phyloP scores from a whole-genome alignment of 2,888 invertebrate genomes.

The Sinhomidia bicolor region DNA sequence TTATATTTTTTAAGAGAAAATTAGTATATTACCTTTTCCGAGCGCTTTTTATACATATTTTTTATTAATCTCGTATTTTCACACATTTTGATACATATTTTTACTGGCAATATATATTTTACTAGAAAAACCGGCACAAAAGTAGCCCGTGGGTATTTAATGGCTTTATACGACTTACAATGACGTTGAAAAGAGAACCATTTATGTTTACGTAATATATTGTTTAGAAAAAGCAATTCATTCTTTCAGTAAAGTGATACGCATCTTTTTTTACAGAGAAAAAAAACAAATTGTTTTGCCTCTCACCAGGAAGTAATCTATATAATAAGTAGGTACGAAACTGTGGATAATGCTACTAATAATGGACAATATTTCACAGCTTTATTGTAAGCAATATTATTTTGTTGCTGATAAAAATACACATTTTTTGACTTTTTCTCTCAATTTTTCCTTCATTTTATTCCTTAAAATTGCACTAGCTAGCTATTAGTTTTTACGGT shows the following conservation, averaged over 20 bases:
- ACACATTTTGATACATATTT: slow-evolving; percentile 53
- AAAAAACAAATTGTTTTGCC: slow-evolving; percentile 68
- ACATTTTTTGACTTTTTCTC: slow-evolving; percentile 25
- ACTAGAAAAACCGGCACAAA: neutral
- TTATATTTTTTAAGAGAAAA: slow-evolving; percentile 38
- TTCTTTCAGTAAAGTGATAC: slow-evolving; percentile 23
- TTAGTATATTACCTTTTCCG: slow-evolving; percentile 32
- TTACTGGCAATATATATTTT: neutral
- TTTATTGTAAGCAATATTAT: slow-evolving; percentile 32
- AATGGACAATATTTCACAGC: slow-evolving; percentile 56
- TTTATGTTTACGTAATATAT: slow-evolving; percentile 1
- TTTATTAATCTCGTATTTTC: slow-evolving; percentile 60
- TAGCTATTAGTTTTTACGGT: neutral
- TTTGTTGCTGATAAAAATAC: slow-evolving; percentile 27
- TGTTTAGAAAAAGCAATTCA: slow-evolving; percentile 63
- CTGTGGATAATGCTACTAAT: slow-evolving; percentile 47
- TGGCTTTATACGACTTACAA: slow-evolving; percentile 14
- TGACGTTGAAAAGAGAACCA: neutral
- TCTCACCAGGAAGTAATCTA: slow-evolving; percentile 70
- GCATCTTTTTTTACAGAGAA: slow-evolving; percentile 48
- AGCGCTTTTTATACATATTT: neutral
- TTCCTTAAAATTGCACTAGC: neutral
- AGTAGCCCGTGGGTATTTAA: slow-evolving; percentile 8
- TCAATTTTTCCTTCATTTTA: slow-evolving; percentile 3
- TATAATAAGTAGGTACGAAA: slow-evolving; percentile 47